These are phyloP conservation scores for Maconellicoccus hirsutus DNA, from an alignment of 1,140 invertebrate species.

Conservation along the genomic window DNA sequence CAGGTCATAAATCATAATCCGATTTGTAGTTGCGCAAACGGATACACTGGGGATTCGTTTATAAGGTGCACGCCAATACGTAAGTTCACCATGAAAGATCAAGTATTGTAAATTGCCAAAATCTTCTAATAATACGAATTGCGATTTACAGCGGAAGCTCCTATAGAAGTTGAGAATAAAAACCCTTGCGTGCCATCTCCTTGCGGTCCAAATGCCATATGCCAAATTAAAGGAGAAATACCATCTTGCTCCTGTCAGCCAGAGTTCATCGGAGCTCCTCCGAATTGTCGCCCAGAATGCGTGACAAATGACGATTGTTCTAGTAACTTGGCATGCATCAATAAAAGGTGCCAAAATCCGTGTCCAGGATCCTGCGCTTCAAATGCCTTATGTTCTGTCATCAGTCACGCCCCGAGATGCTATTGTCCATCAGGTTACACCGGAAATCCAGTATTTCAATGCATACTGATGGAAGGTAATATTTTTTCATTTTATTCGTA, in stretches of 20 bases:
- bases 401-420: slow-evolving; percentile 59
- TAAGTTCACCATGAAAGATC: slow-evolving; percentile 37
- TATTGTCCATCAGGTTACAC: slow-evolving; percentile 47
- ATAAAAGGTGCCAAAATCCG: slow-evolving; percentile 54
- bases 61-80: slow-evolving; percentile 45
- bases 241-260: slow-evolving; percentile 52
- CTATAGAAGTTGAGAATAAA: slow-evolving; percentile 31
- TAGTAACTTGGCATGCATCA: slow-evolving; percentile 50
- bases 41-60: slow-evolving; percentile 61
- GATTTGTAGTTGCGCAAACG: slow-evolving; percentile 50
- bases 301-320: slow-evolving; percentile 52
- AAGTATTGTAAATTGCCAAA: too few species aligned
- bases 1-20: slow-evolving; percentile 51
- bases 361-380: slow-evolving; percentile 54
- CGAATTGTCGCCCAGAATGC: slow-evolving; percentile 53
- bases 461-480: slow-evolving; percentile 45
- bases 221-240: slow-evolving; percentile 45
- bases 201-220: slow-evolving; percentile 47
- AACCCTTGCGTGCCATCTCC: slow-evolving; percentile 42
- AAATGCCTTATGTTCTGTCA: slow-evolving; percentile 53
- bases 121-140: not conserved
- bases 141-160: slow-evolving; percentile 31
- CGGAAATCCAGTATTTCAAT: slow-evolving; percentile 55
- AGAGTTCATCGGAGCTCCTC: slow-evolving; percentile 49
- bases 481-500: not conserved